phyloP scores from a whole-genome alignment of 2,113 vertebrate genomes.

The Malurus elegans region DNA sequence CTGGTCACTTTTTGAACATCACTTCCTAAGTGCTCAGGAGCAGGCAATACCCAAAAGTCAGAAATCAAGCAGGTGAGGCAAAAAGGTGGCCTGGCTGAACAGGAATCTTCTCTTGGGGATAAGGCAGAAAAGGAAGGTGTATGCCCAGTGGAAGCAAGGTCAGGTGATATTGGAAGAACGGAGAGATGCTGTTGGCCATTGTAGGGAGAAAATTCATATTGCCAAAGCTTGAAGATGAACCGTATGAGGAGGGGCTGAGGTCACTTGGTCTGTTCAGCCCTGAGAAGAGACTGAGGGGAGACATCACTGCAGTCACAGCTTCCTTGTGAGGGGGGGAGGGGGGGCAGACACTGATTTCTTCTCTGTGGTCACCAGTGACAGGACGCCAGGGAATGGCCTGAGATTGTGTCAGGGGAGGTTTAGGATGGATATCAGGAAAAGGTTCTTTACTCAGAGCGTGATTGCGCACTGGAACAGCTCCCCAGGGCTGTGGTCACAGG shows the following conservation, averaged over 20 bases:
- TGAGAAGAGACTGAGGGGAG: not conserved
- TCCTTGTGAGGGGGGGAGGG: not conserved
- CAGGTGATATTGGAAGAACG: not conserved
- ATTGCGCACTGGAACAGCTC: not conserved
- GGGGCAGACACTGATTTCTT: not conserved
- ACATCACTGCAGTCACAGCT: not conserved
- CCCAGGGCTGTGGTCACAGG: not conserved
- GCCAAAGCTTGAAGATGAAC: not conserved
- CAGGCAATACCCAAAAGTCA: not conserved
- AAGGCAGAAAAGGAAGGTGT: not conserved
- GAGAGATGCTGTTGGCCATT: not conserved
- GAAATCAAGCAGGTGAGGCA: not conserved
- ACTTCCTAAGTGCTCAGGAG: not conserved
- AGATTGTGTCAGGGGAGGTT: not conserved
- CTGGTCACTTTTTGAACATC: not conserved
- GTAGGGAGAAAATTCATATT: not conserved
- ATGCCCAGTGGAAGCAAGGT: not conserved
- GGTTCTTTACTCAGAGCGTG: not conserved
- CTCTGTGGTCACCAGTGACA: not conserved
- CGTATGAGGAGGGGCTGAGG: accelerated
- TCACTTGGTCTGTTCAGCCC: not conserved
- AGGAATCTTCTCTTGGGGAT: not conserved
- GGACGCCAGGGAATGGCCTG: not conserved
- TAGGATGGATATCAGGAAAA: not conserved
- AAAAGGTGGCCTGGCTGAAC: not conserved